A percentile compares a stretch with the other conserved stretches of the same genome.
Evolutionary conservation across 2,888 invertebrate species (phyloP).

Genomic region (Netelia virgata): DNA sequence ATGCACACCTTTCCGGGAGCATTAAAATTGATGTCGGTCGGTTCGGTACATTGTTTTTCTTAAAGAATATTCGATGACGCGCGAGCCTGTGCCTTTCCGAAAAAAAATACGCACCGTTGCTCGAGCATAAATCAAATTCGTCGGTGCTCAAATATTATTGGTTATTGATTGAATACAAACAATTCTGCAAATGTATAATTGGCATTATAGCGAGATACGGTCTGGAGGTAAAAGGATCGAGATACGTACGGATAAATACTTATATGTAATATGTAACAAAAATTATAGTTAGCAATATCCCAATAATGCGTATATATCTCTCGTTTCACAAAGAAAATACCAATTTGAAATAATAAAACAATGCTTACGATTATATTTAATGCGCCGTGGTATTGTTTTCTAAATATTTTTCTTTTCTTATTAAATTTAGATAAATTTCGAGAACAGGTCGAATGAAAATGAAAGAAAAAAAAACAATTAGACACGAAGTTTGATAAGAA

Average conservation of each 20-base stretch:
- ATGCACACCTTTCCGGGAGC: background rate
- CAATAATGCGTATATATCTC: no score
- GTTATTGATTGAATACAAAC: background rate
- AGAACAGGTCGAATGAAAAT: background rate
- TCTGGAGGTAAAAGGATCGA: no score
- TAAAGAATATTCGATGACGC: background rate
- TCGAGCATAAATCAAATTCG: background rate
- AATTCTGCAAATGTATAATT: background rate
- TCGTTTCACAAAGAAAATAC: no score
- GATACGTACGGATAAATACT: no score
- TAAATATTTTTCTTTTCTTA: no score
- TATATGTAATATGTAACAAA: background rate
- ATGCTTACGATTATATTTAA: no score
- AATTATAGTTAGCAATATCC: no score
- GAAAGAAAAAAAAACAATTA: background rate
- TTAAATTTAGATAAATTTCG: no score
- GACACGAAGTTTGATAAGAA: background rate
- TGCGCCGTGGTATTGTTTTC: no score
- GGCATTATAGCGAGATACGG: no score
- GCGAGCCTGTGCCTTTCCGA: background rate
- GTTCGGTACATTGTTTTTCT: background rate
- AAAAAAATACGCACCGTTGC: constrained; percentile 2
- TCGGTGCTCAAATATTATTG: background rate
- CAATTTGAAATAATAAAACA: no score
- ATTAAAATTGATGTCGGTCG: background rate